Base-by-base conservation (phyloP, 2,888 invertebrate genomes). In the Mechanitis mazaeus region DNA sequence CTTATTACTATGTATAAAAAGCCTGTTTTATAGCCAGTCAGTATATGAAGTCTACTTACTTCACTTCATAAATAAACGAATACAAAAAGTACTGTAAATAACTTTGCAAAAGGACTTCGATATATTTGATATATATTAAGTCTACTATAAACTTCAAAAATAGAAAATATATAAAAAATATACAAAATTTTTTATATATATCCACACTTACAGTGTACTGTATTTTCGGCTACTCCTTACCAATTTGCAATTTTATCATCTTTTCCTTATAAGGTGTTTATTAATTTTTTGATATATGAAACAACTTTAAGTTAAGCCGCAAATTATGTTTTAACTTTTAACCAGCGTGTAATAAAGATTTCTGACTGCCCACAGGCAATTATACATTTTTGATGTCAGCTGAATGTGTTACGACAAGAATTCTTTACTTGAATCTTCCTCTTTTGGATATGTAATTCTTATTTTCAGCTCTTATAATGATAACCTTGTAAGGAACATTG, bases 231-330 rank as follows among this genome's bases (percentile, higher is more conserved):
- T 72, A 69, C 76, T 80, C 78, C 82, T 82, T 82, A 80, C 70
- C 68, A 75, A 73, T 54, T 73, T 72, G 74, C 75, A 75, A 80
- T 80, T 79, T 72, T 74, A 74, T 74, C 70, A 68, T 72, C 72
- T 65, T 50, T 60, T 50, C 83, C 83, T 71, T 85, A 80, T 77
- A 84, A 70, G 83, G 74, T 57, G 64, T 71, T 79, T 83, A 84
- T 84, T 84, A 85, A 86, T 85, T 77, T 78, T 74, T 65, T 64
- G 80, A 83, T 83, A 81, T 77, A 33, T 42, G 33, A 50, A 55
- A 47, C 33, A 46, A 33, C 55, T 45, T 42, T 38, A 3, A 54
- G 12, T 45, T 35, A 38, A 54, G 31, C 38, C 46, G 54, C 54
- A 57, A 61, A 61, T 54, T n/a, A 50, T 38, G 50, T 6, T 42